Percentiles rank a stretch among this genome's conserved stretches.
Conservation (phyloP, 2,113 vertebrate species). For the Microtus oregoni region DNA sequence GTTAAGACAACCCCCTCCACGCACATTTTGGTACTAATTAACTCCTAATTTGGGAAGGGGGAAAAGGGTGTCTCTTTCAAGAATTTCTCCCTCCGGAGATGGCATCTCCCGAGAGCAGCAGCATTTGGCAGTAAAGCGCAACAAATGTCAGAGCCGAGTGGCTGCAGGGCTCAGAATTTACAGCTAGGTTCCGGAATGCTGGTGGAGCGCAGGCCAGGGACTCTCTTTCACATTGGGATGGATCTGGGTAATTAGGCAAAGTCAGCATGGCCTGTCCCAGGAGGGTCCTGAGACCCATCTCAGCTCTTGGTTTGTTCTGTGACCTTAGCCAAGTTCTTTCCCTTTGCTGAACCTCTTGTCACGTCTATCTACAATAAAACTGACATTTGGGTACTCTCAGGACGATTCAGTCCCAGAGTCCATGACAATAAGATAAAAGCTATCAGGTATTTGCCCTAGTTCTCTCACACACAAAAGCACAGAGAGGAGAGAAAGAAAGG, state of each 20-base stretch:
- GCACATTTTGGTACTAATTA: constrained; percentile 75
- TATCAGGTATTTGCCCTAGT: neutral
- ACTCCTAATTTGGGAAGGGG: constrained; percentile 72
- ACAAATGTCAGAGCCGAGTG: constrained; percentile 74
- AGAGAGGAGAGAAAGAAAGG: neutral
- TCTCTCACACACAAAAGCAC: neutral
- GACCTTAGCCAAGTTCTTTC: constrained; percentile 22
- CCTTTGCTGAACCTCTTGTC: neutral
- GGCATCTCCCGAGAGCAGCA: constrained; percentile 72
- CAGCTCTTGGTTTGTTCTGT: neutral
- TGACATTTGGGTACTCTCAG: neutral
- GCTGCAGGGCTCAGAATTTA: constrained; percentile 73
- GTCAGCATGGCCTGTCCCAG: neutral
- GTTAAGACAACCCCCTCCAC: neutral
- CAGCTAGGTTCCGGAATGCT: constrained; percentile 65
- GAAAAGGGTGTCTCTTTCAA: constrained; percentile 63
- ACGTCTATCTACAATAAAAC: neutral
- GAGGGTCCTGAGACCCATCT: neutral
- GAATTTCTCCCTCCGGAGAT: constrained; percentile 79
- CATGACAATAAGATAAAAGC: neutral
- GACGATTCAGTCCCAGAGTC: neutral
- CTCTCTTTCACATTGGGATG: constrained; percentile 58
- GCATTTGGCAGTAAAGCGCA: constrained; percentile 79
- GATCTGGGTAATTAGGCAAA: constrained; percentile 61
- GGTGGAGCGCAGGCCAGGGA: constrained; percentile 29